Percentiles rank a stretch among this genome's conserved stretches.
These are phyloP conservation scores for Camponotus pennsylvanicus DNA, from an alignment of 1,140 invertebrate genomes.

Conservation along the genomic window DNA sequence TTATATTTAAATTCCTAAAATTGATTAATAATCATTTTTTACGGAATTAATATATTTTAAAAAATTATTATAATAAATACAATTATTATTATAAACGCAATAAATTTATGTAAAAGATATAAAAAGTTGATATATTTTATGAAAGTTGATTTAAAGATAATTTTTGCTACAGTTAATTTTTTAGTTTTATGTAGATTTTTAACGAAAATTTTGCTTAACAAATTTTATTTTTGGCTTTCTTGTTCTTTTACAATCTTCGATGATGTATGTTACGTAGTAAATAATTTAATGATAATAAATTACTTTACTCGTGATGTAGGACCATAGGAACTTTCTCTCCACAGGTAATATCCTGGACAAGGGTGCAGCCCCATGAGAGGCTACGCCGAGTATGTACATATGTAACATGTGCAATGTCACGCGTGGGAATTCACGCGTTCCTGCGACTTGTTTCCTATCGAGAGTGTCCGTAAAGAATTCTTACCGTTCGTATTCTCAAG, in stretches of 20 bases:
- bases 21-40: background rate
- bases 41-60: background rate
- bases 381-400: slow-evolving; percentile 50
- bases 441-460: slow-evolving; percentile 54
- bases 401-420: slow-evolving; percentile 64
- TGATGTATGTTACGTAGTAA: background rate
- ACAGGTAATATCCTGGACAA: slow-evolving; percentile 40
- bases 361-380: slow-evolving; percentile 22
- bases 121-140: background rate
- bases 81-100: background rate
- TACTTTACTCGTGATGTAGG: slow-evolving; percentile 10
- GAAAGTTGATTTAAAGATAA: background rate
- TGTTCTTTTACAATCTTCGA: background rate
- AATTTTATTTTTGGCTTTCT: background rate
- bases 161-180: too few relatives aligned
- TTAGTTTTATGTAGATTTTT: background rate
- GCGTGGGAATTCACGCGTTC: slow-evolving; percentile 67
- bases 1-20: background rate
- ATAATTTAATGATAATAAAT: slow-evolving; percentile 51
- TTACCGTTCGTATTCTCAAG: slow-evolving; percentile 44
- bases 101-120: background rate
- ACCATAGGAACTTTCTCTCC: slow-evolving; percentile 5
- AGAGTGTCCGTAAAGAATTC: slow-evolving; percentile 64
- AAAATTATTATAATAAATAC: background rate
- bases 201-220: background rate